A percentile compares a stretch with the other conserved stretches of the same genome.
phyloP scores from a whole-genome alignment of 2,888 invertebrate species.

The Dendrolimus pini region DNA sequence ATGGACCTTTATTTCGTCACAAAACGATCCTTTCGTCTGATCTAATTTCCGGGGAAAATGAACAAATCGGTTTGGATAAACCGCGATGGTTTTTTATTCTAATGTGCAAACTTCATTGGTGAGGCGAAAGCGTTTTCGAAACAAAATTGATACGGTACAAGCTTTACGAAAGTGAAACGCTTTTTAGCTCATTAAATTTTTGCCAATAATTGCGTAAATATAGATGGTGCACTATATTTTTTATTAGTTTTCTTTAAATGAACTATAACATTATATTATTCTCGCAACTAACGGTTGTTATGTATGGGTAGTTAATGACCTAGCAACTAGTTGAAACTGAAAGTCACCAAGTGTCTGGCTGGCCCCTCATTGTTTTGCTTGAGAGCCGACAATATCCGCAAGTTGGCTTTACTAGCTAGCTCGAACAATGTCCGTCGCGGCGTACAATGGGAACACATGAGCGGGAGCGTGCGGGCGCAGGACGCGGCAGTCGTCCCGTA shows the following conservation, averaged over 20 bases:
- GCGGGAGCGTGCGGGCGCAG: conserved; percentile 56
- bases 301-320: neutral
- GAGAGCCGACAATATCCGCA: conserved; percentile 13
- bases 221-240: too few relatives aligned
- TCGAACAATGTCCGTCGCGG: conserved; percentile 42
- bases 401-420: conserved; percentile 26
- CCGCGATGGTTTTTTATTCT: neutral
- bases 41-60: neutral
- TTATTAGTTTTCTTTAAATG: too few relatives aligned
- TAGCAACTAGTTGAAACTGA: neutral
- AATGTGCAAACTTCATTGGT: neutral
- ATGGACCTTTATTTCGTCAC: neutral
- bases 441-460: conserved; percentile 46
- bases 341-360: neutral
- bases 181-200: too few relatives aligned
- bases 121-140: neutral
- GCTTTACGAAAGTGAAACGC: too few relatives aligned
- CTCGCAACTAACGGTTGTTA: neutral
- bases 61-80: neutral
- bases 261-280: too few relatives aligned
- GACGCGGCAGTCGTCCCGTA: conserved; percentile 68
- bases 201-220: too few relatives aligned
- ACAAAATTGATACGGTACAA: neutral
- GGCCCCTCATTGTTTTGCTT: neutral
- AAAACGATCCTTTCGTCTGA: neutral